Base-by-base conservation (phyloP, 2,113 vertebrate genomes). In the Grammomys dolichurus region DNA sequence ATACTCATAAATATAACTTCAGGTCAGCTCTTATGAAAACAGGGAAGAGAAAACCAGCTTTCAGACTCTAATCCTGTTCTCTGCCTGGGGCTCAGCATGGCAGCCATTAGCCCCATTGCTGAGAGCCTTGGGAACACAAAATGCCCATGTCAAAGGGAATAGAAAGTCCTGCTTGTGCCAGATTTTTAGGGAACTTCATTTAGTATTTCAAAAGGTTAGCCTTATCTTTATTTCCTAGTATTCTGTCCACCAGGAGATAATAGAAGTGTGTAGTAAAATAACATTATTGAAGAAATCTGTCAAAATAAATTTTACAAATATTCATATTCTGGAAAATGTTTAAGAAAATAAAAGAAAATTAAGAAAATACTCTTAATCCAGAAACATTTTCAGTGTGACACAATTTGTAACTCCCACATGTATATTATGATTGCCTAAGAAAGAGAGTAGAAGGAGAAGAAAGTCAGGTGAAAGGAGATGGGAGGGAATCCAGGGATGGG, bases 261-360 rank as follows among this genome's bases (percentile, higher is more conserved):
- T 86, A 92, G 85, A 92, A 93, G 58, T 93, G 90, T 28, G 2
- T 63, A 76, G 26, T 46, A 67, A 97, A 93, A 24, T 76, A 76
- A 36, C 36, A 8, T 72, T 89, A 77, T 51, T 92, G 87, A 92
- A 78, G 90, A 92, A 87, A 69, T 77, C 16, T 89, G 8, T 87
- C 19, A 84, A 5, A 78, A 17, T 77, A 82, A n/a, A 40, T 89
- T 95, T 54, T 84, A 14, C 81, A 60, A 93, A 63, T 95, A 36
- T 92, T 87, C 13, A 40, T 24, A 73, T 28, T 75, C 8, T 58
- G 56, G 3, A 91, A 75, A 94, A 16, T 87, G 43, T 94, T 91
- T 91, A 36, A 67, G 43, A 96, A 87, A 63, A 26, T 20, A 56
- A 48, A 33, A 70, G 40, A 40, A 40, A 40, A 40, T 40, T 40